These are phyloP conservation scores for Chromoteleia sp. DNA, from an alignment of 2,888 invertebrate genomes.

Conservation along the genomic window DNA sequence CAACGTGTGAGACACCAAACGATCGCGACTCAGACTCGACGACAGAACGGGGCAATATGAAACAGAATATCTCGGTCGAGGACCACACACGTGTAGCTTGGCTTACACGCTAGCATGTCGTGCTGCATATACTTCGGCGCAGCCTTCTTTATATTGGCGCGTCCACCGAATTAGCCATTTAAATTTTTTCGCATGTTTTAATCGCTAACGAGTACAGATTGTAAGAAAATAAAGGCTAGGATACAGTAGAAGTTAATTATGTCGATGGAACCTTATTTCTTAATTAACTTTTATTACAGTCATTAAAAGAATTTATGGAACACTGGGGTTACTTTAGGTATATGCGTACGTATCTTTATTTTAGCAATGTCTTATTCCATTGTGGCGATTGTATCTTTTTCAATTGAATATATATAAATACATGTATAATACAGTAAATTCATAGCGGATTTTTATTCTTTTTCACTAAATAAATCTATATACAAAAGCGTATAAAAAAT, in stretches of 20 bases:
- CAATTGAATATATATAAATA: constrained; percentile 17
- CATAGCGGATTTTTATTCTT: too few relatives aligned
- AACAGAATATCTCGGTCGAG: constrained; percentile 41
- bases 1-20: constrained; percentile 55
- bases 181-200: constrained; percentile 49
- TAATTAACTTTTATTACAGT: constrained; percentile 55
- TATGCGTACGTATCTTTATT: constrained; percentile 31
- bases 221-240: constrained; percentile 43
- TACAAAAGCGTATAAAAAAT: too few relatives aligned
- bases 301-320: constrained; percentile 44
- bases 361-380: background rate
- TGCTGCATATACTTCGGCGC: constrained; percentile 74
- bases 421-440: too few relatives aligned
- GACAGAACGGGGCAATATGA: constrained; percentile 51
- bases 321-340: constrained; percentile 5
- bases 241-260: constrained; percentile 43
- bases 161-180: constrained; percentile 38
- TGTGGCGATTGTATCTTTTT: background rate
- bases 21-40: constrained; percentile 40
- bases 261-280: constrained; percentile 47
- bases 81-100: constrained; percentile 73
- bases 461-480: too few relatives aligned
- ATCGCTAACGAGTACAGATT: constrained; percentile 44
- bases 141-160: constrained; percentile 27
- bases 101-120: constrained; percentile 72